Conservation (phyloP, 2,888 invertebrate species). For the Lasioglossum morio region DNA sequence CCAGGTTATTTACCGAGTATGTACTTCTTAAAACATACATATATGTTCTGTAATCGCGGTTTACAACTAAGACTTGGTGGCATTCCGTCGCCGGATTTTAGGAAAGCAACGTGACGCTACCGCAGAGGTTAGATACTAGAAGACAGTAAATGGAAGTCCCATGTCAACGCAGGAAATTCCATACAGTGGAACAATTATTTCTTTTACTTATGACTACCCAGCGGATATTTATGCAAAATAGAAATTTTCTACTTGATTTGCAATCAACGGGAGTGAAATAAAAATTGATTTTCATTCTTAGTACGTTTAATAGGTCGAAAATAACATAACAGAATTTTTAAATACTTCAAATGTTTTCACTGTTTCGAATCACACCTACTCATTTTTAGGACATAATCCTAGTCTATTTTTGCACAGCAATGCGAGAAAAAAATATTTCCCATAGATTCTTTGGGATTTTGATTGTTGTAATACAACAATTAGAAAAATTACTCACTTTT, state of each 20-base stretch:
- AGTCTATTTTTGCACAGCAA: background rate
- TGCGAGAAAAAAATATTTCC: background rate
- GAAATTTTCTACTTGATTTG: too few species aligned
- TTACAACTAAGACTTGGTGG: constrained; percentile 15
- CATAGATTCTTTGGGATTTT: background rate
- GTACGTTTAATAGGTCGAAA: background rate
- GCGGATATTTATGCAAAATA: too few species aligned
- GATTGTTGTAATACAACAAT: too few species aligned
- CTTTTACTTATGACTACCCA: background rate
- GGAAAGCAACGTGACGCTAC: constrained; percentile 33
- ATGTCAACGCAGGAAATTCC: background rate
- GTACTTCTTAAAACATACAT: background rate
- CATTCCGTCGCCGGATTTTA: constrained; percentile 32
- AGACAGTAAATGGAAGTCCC: background rate
- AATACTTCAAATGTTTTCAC: background rate
- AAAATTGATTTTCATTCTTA: too few species aligned
- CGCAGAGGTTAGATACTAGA: constrained; percentile 43
- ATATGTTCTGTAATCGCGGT: constrained; percentile 42
- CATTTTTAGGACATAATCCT: background rate
- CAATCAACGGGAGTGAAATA: too few species aligned
- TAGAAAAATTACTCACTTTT: too few species aligned
- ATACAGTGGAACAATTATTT: background rate
- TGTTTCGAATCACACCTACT: background rate
- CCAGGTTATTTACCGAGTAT: constrained; percentile 6
- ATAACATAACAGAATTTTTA: background rate